Evolutionary conservation across 2,113 vertebrate species (phyloP), one percentile per base, ranked within the genome.

Genomic region (Xenopus laevis): DNA sequence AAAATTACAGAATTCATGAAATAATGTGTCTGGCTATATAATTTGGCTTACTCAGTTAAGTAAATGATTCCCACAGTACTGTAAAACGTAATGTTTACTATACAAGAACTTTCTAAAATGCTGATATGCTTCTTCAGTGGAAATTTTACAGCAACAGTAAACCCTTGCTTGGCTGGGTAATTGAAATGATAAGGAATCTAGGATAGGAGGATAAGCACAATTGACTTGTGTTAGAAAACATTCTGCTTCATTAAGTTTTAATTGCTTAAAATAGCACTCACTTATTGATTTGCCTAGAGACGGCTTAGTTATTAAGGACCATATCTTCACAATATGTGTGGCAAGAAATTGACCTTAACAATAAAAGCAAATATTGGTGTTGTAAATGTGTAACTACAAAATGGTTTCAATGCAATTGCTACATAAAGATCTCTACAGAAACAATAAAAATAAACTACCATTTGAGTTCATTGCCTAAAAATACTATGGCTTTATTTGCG

Each of bases 201-300:
- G 74, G 17, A 70, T n/a, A 59, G 74, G 67, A 76, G 74, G 74
- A 76, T 76, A 76, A 70, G 74, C 74, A 69, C 60, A 76, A 70
- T 52, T 76, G 74, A 64, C 74, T 76, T 53, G 46, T 45, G 66
- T 70, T 63, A 55, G 68, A 76, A 76, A 70, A 76, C 27, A 76
- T 57, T 50, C 67, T 46, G 67, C 74, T 70, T 70, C 74, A 76
- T 76, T 76, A 76, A 76, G 59, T 70, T 76, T 76, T 70, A 76
- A 70, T 76, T 76, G 66, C 59, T 70, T 76, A 55, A 76, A 76
- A 70, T 57, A 76, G 21, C 66, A 45, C 60, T 52, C 44, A 30
- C 20, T 46, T 20, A 59, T 61, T 52, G 50, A 55, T 76, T 64
- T 70, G 61, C 59, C 50, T 46, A 70, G n/a, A 15, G 21, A 64